Conservation (phyloP, 2,113 vertebrate species). For the Osmerus mordax region DNA sequence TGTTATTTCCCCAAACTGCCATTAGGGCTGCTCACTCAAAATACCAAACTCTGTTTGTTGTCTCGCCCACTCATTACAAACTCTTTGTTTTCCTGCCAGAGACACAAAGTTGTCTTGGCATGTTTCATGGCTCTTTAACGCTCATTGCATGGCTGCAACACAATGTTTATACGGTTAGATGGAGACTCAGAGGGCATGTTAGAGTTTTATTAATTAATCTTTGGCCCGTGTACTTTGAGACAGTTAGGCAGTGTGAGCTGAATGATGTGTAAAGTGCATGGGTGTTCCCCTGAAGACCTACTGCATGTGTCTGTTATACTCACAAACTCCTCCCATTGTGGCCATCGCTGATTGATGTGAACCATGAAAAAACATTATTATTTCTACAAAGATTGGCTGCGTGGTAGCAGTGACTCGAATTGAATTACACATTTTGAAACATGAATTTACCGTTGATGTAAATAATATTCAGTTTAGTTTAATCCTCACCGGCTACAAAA, state of each 20-base stretch:
- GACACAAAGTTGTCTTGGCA: conserved; percentile 37
- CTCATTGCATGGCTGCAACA: conserved; percentile 24
- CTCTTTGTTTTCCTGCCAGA: conserved; percentile 29
- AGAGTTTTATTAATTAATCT: conserved; percentile 21
- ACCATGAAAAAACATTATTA: neutral
- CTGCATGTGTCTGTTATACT: conserved; percentile 4
- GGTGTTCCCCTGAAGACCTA: neutral
- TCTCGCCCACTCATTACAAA: conserved; percentile 20
- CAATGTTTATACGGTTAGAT: conserved; percentile 13
- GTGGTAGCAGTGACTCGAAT: neutral
- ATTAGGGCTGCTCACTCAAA: conserved; percentile 18
- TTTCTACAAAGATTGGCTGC: neutral
- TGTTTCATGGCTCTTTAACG: conserved; percentile 28
- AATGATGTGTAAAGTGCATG: neutral
- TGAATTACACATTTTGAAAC: neutral
- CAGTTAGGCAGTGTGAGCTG: neutral
- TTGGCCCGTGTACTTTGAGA: neutral
- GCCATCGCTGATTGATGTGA: neutral
- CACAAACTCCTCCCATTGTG: no score
- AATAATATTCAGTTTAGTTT: neutral
- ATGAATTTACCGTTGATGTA: conserved; percentile 3
- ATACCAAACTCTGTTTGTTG: conserved; percentile 24
- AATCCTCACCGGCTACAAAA: conserved; percentile 15
- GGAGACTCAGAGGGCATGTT: conserved; percentile 15
- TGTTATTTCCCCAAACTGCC: conserved; percentile 31